These are phyloP conservation scores for Adelosebastes latens DNA, from an alignment of 2,797 vertebrate genomes.

Conservation along the genomic window DNA sequence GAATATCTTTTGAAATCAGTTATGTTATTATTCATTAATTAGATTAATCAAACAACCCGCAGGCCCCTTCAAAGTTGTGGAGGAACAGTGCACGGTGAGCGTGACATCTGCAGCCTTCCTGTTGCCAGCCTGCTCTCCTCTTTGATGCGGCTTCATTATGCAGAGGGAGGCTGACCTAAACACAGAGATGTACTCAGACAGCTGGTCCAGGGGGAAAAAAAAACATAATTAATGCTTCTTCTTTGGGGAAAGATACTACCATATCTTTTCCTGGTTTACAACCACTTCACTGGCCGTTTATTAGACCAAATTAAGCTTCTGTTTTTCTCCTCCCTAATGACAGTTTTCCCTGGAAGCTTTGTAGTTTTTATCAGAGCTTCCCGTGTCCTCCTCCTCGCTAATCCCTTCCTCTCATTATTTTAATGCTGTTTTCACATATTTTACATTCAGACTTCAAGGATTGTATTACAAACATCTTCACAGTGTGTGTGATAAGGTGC, in stretches of 20 bases:
- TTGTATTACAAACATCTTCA: neutral
- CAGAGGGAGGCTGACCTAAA: slow-evolving; percentile 58
- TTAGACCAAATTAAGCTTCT: slow-evolving; percentile 40
- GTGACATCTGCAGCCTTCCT: slow-evolving; percentile 63
- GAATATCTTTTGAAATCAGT: slow-evolving; percentile 2
- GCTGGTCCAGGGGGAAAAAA: slow-evolving; percentile 34
- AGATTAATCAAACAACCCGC: slow-evolving; percentile 16
- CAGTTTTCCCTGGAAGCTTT: slow-evolving; percentile 47
- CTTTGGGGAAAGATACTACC: slow-evolving; percentile 26
- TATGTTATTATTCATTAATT: slow-evolving; percentile 7
- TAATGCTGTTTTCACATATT: neutral
- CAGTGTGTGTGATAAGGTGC: neutral
- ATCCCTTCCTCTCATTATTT: slow-evolving; percentile 37
- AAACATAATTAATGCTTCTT: slow-evolving; percentile 39
- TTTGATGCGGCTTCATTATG: slow-evolving; percentile 73
- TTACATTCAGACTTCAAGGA: neutral
- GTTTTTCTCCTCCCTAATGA: slow-evolving; percentile 46
- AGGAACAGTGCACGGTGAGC: slow-evolving; percentile 15
- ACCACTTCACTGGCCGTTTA: slow-evolving; percentile 25
- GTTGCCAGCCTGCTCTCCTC: slow-evolving; percentile 51
- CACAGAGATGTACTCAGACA: slow-evolving; percentile 41
- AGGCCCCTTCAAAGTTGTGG: slow-evolving; percentile 23
- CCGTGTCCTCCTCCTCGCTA: slow-evolving; percentile 23
- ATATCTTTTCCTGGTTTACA: slow-evolving; percentile 51
- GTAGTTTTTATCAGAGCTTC: slow-evolving; percentile 30